Base-by-base conservation (phyloP, 2,113 vertebrate genomes). In the cat (Felis catus) region DNA sequence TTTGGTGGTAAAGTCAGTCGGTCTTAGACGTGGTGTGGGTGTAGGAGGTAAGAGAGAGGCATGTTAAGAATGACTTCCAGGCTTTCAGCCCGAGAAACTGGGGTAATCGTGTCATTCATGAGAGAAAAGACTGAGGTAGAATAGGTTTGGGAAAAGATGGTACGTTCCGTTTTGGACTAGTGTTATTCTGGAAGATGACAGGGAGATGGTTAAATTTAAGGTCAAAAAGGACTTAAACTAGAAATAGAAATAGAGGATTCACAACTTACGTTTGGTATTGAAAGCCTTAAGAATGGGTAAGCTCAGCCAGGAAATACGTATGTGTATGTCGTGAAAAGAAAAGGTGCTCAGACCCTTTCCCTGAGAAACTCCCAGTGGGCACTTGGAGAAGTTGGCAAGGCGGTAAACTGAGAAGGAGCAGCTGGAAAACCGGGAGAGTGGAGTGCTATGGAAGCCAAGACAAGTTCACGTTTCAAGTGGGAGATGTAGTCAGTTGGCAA, bases 111-210 rank as follows among this genome's bases (percentile, higher is more conserved):
- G 65, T 92, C 39, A 55, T 94, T 94, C 45, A 51, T 61, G 39
- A 65, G 85, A 82, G 70, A 81, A 21, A 87, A 89, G 39, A 65
- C 5, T 83, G 39, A 68, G 5, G 51, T 71, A 91, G 39, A 89
- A 68, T 21, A 89, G 16, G 36, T 91, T 79, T 91, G 70, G 53
- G 45, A n/a, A 83, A 96, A 95, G 86, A 51, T 86, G 29, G 65
- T 74, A 58, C 15, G 2, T 81, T 86, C 58, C 2, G 3, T 81
- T 96, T 94, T 76, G 36, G 74, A 58, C 23, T 65, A 80, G 25
- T 39, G 45, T 48, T 39, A n/a, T 76, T 91, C 31, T 55, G 23
- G 25, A 76, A 80, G 29, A 73, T 63, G 39, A 55, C 39, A 48
- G 23, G 65, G 68, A 74, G 21, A 10, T 86, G 31, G 41, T 68